Evolutionary conservation across 2,888 invertebrate species (phyloP).

Genomic region (Ernsta delagoae): DNA sequence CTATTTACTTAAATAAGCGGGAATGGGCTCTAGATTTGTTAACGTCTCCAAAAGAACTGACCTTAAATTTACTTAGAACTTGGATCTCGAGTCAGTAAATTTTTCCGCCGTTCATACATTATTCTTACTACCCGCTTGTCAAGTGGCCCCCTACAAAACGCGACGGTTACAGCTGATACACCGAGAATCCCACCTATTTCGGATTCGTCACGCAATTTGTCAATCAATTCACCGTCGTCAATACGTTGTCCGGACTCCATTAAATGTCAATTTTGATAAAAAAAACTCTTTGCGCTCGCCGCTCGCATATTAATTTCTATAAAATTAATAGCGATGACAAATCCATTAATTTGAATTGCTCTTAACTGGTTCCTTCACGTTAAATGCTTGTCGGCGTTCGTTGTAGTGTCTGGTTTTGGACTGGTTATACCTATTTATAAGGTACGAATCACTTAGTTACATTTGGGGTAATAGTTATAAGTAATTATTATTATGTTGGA

Average conservation of each 20-base stretch:
- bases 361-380: conserved; percentile 53
- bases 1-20: no score
- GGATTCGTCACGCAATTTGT: conserved; percentile 84
- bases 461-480: no score
- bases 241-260: conserved; percentile 72
- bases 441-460: conserved; percentile 12
- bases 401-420: conserved; percentile 18
- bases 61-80: no score
- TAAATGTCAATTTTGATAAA: conserved; percentile 79
- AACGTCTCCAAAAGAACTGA: no score
- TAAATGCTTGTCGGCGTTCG: conserved; percentile 28
- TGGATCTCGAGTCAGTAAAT: no score
- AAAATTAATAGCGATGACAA: conserved; percentile 84
- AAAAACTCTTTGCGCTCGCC: conserved; percentile 76
- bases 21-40: no score
- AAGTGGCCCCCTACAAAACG: conserved; percentile 56
- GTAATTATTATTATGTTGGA: no score
- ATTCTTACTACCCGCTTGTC: conserved; percentile 29
- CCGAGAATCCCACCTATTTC: conserved; percentile 82
- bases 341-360: conserved; percentile 81
- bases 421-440: not conserved
- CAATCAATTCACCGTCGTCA: conserved; percentile 81
- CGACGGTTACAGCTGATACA: conserved; percentile 73
- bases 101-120: not conserved
- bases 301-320: conserved; percentile 82